Evolutionary conservation across 2,888 invertebrate genomes (phyloP).

Genomic region (Limenitis camilla): DNA sequence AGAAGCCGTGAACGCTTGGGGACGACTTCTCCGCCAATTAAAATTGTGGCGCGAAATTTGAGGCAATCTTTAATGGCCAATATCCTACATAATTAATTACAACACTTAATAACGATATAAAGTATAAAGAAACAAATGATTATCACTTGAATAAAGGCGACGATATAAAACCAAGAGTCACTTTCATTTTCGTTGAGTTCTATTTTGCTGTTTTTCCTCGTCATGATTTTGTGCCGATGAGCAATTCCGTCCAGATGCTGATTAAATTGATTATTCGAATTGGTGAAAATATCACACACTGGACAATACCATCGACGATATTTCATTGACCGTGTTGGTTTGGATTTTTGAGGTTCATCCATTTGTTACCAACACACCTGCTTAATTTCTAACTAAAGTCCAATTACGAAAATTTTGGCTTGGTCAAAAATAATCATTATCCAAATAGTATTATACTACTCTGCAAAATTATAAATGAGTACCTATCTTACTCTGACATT

Average conservation of each 20-base stretch:
- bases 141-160: conserved; percentile 43
- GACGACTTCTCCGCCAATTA: conserved; percentile 74
- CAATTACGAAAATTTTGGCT: too few species aligned
- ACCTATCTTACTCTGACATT: too few species aligned
- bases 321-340: conserved; percentile 30
- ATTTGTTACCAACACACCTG: conserved; percentile 17
- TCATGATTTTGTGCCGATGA: conserved; percentile 51
- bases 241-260: conserved; percentile 61
- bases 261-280: conserved; percentile 59
- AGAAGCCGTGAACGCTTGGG: conserved; percentile 76
- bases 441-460: too few species aligned
- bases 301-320: conserved; percentile 50
- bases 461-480: too few species aligned
- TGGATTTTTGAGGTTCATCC: conserved; percentile 31
- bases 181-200: conserved; percentile 36
- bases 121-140: conserved; percentile 52
- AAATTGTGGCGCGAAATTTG: conserved; percentile 75
- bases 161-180: conserved; percentile 42
- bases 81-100: conserved; percentile 37
- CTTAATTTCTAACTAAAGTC: too few species aligned
- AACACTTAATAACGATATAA: conserved; percentile 42
- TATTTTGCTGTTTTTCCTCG: conserved; percentile 30
- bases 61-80: conserved; percentile 53
- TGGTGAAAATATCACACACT: conserved; percentile 52
- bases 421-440: too few species aligned